Evolutionary conservation across 2,888 invertebrate genomes (phyloP).

Genomic region (Mimachlamys varia): DNA sequence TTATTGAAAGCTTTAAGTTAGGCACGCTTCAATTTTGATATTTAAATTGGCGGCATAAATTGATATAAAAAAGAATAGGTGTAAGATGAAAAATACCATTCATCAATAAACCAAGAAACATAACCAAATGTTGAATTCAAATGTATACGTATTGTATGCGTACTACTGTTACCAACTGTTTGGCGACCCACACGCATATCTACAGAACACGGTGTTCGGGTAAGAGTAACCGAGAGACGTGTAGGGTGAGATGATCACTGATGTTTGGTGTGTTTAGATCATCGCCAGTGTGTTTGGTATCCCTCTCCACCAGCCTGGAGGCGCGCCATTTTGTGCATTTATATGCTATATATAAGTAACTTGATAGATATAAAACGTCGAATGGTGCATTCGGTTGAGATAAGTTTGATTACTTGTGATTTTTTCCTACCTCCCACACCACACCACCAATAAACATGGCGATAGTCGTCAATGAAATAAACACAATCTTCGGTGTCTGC

Average conservation of each 20-base stretch:
- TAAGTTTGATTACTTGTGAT: not conserved
- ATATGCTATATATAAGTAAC: conserved; percentile 21
- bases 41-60: no score
- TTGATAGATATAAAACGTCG: not conserved
- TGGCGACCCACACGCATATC: no score
- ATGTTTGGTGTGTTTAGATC: not conserved
- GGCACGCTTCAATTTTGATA: no score
- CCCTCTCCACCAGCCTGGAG: not conserved
- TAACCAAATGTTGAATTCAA: no score
- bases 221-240: not conserved
- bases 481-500: not conserved
- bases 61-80: no score
- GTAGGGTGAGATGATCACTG: not conserved
- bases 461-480: not conserved
- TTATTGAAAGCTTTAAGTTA: no score
- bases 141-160: no score
- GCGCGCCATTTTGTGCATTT: conserved; percentile 26
- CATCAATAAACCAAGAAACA: no score
- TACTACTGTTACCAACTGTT: no score
- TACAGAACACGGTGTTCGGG: not conserved
- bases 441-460: not conserved
- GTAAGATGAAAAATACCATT: no score
- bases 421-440: conserved; percentile 11
- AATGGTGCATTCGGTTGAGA: not conserved
- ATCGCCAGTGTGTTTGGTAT: not conserved